Evolutionary conservation across 2,113 vertebrate genomes (phyloP), one percentile per base, ranked within the genome.

Genomic region (Ranitomeya variabilis): DNA sequence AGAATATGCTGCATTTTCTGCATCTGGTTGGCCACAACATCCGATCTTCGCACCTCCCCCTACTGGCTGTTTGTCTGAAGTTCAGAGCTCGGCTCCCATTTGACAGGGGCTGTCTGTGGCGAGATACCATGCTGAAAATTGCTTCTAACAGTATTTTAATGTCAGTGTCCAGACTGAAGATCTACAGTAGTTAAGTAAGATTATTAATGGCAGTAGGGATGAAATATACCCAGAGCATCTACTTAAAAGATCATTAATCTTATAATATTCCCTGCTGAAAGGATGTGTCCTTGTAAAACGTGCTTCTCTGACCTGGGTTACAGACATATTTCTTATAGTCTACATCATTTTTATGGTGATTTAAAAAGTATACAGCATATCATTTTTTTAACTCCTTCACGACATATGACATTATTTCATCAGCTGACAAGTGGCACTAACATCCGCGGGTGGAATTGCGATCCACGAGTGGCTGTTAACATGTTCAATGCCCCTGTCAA

Each of bases 261-360:
- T 73, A 73, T 37, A 73, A 71, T 71, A 71, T 71, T 69, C 67
- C n/a, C 67, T 23, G 67, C n/a, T 71, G 67, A 37, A 73, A 15
- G 26, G 69, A 73, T 73, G 23, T 37, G 69, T 73, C 69, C 26
- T 73, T 73, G 26, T 37, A 73, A 73, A 37, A 14, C 15, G 69
- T 73, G 14, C 69, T 6, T 31, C 13, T 73, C 12, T 16, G 23
- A 69, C 67, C n/a, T 69, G 67, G 67, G 5, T 73, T 73, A 73
- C 31, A 73, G 14, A 37, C 26, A 73, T 73, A 37, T 73, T 37
- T 6, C 23, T 73, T 16, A 37, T 73, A 37, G 12, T 37, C 26
- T 71, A 11, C 7, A 26, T 69, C 4, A 31, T 57, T 57, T 66
- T 66, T n/a, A 66, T 66, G 21, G 8, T 66, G 21, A 9, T 66